A percentile compares a stretch with the other conserved stretches of the same genome.
Conservation (phyloP, 2,113 vertebrate genomes). For the Chloebia gouldiae region DNA sequence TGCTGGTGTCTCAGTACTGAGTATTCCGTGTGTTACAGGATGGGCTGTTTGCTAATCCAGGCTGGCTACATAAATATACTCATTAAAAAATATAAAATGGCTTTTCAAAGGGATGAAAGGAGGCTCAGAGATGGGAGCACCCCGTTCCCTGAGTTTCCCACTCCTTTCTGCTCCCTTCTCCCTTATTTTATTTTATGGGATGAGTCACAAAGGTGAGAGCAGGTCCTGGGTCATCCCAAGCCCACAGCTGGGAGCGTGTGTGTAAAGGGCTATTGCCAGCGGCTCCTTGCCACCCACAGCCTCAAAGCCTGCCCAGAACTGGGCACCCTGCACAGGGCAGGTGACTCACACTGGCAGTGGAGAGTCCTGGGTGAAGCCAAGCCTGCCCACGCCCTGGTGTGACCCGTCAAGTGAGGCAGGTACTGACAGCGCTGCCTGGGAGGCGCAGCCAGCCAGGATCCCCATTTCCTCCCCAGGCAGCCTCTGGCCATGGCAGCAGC, state of each 20-base stretch:
- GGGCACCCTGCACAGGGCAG: fast-evolving
- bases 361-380: background rate
- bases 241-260: fast-evolving
- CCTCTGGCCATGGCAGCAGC: background rate
- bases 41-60: background rate
- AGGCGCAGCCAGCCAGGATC: background rate
- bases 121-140: background rate
- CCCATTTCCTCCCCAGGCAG: background rate
- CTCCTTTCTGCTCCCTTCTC: background rate
- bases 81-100: background rate
- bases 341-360: fast-evolving
- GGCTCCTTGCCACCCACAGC: background rate
- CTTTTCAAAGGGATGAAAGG: background rate
- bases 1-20: background rate
- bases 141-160: background rate
- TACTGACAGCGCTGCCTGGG: fast-evolving
- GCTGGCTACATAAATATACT: background rate
- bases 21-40: background rate
- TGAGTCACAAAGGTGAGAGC: background rate
- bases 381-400: fast-evolving
- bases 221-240: background rate
- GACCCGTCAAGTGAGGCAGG: background rate
- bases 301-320: background rate
- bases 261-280: fast-evolving
- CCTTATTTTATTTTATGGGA: background rate